phyloP scores from a whole-genome alignment of 2,113 vertebrate genomes.

The Spea multiplicata region DNA sequence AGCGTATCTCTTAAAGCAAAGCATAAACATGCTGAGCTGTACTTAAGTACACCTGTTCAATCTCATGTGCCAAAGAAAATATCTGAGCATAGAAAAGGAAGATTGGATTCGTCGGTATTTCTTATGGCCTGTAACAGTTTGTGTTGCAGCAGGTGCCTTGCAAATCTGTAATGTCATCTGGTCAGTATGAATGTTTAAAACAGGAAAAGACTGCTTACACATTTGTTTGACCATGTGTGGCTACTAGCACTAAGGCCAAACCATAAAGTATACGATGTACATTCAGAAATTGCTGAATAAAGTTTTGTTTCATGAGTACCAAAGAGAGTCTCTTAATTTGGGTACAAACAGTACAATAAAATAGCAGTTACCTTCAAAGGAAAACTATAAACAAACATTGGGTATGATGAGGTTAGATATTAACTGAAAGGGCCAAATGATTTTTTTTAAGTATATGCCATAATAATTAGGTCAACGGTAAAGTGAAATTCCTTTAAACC shows the following conservation, averaged over 20 bases:
- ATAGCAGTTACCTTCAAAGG: too few relatives aligned
- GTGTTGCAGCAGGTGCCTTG: conserved; percentile 45
- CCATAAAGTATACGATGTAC: background rate
- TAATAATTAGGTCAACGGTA: too few relatives aligned
- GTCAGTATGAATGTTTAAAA: conserved; percentile 16
- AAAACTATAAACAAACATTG: too few relatives aligned
- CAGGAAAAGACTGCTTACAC: conserved; percentile 43
- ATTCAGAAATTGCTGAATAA: background rate
- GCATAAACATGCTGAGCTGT: conserved; percentile 43
- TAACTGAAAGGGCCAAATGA: too few relatives aligned
- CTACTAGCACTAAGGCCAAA: background rate
- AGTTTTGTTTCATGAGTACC: too few relatives aligned
- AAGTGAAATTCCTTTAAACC: too few relatives aligned
- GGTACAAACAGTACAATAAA: too few relatives aligned
- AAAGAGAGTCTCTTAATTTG: too few relatives aligned
- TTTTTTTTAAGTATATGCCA: too few relatives aligned
- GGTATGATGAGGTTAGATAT: too few relatives aligned
- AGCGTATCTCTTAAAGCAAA: conserved; percentile 43
- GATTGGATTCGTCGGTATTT: conserved; percentile 34
- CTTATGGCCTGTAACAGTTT: conserved; percentile 47
- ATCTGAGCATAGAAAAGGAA: conserved; percentile 34
- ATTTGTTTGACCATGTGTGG: background rate
- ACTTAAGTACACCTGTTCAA: conserved; percentile 40
- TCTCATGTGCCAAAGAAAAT: conserved; percentile 33
- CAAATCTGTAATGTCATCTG: conserved; percentile 31